A percentile compares a stretch with the other conserved stretches of the same genome.
Evolutionary conservation across 1,140 invertebrate genomes (phyloP).

Genomic region (Agrypnia vestita): DNA sequence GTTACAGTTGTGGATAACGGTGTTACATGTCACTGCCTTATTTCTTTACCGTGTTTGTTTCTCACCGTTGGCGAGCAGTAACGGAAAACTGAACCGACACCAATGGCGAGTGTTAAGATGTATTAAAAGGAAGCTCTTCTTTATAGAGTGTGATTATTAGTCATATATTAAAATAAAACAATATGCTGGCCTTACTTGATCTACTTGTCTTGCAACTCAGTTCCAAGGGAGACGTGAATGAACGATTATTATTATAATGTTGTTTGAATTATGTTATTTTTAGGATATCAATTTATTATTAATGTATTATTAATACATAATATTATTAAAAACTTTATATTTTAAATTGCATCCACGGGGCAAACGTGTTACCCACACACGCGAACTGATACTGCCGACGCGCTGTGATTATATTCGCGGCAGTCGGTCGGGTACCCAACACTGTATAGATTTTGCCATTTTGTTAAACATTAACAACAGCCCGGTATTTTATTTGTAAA

Average conservation of each 20-base stretch:
- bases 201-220: constrained; percentile 47
- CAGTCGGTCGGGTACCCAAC: neutral
- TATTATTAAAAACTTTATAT: constrained; percentile 51
- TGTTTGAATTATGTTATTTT: constrained; percentile 52
- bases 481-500: constrained; percentile 60
- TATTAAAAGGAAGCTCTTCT: neutral
- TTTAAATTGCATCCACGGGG: constrained; percentile 47
- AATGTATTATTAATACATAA: constrained; percentile 53
- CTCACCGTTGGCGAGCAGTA: neutral
- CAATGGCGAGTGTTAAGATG: neutral
- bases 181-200: constrained; percentile 51
- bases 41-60: neutral
- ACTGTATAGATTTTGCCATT: constrained; percentile 42
- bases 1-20: constrained; percentile 9
- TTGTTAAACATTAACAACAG: constrained; percentile 47
- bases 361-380: neutral
- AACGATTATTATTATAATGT: constrained; percentile 46
- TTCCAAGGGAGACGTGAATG: constrained; percentile 40
- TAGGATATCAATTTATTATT: constrained; percentile 55
- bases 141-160: constrained; percentile 44
- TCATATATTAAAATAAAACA: constrained; percentile 46
- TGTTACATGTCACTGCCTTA: constrained; percentile 15
- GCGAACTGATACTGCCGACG: constrained; percentile 1
- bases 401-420: neutral
- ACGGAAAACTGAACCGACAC: neutral